Conservation (phyloP, 1,140 invertebrate species). For the Hirudo medicinalis region DNA sequence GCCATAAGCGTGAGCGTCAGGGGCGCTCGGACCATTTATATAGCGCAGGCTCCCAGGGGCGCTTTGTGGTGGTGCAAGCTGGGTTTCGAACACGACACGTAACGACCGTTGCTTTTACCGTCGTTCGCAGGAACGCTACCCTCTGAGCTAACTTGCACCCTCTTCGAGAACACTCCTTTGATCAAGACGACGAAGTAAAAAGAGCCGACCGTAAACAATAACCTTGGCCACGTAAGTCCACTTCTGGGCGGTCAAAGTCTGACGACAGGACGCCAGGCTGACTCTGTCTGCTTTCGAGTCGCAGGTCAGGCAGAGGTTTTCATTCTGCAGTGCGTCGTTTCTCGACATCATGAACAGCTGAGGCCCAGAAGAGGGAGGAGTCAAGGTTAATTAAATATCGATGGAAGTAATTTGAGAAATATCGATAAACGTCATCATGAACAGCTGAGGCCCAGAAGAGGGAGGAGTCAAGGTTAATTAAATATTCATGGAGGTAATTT, state of each 20-base stretch:
- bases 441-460: not conserved
- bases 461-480: not conserved
- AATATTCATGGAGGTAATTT: not conserved
- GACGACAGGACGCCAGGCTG: not conserved
- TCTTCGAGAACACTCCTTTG: too few relatives aligned
- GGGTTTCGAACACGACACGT: too few relatives aligned
- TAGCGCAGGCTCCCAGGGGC: too few relatives aligned
- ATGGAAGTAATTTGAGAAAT: not conserved
- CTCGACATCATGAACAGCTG: not conserved
- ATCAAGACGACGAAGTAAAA: too few relatives aligned
- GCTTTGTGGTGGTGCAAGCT: too few relatives aligned
- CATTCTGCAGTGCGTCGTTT: not conserved
- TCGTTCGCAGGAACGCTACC: too few relatives aligned
- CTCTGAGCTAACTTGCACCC: too few relatives aligned
- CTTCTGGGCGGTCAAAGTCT: not conserved
- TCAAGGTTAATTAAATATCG: not conserved
- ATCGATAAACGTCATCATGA: not conserved
- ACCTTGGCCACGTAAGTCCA: constrained; percentile 3
- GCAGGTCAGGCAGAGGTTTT: not conserved
- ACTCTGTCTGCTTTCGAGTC: not conserved
- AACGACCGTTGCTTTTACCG: too few relatives aligned
- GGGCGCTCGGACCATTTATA: too few relatives aligned
- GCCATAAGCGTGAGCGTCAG: too few relatives aligned
- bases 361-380: too few relatives aligned
- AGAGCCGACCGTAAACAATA: not conserved